Evolutionary conservation across 2,888 invertebrate species (phyloP).

Genomic region (Nycteola revayana): DNA sequence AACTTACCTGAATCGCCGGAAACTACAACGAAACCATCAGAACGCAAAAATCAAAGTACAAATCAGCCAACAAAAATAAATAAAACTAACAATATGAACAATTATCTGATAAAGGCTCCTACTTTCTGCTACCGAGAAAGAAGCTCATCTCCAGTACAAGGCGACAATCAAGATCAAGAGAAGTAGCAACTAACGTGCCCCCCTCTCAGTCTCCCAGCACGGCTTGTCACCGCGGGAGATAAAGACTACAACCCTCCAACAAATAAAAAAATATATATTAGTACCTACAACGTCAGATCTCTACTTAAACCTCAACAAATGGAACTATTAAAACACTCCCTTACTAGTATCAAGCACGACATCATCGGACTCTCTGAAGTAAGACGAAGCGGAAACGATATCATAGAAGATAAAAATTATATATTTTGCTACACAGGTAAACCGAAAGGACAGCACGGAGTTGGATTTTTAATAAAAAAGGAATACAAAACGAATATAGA

Average conservation of each 20-base stretch:
- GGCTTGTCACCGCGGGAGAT: too few species aligned
- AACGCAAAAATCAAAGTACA: not conserved
- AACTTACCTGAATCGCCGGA: not conserved
- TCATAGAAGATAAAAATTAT: not conserved
- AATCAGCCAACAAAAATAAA: not conserved
- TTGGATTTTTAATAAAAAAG: constrained; percentile 1
- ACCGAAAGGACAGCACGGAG: not conserved
- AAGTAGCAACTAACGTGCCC: not conserved
- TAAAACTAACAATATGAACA: not conserved
- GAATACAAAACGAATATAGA: constrained; percentile 4
- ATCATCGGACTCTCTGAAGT: not conserved
- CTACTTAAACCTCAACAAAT: not conserved
- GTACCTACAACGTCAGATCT: not conserved
- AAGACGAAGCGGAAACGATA: not conserved
- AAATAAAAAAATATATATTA: not conserved
- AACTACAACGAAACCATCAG: too few species aligned
- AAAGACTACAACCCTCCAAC: not conserved
- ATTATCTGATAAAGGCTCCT: not conserved
- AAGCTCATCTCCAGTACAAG: not conserved
- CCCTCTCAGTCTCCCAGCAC: constrained; percentile 1
- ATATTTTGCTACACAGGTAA: not conserved
- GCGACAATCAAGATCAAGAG: not conserved
- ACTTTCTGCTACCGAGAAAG: not conserved
- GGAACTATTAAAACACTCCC: not conserved
- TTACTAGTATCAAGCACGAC: not conserved